Base-by-base conservation (phyloP, 2,797 vertebrate genomes). In the Epinephelus coioides region DNA sequence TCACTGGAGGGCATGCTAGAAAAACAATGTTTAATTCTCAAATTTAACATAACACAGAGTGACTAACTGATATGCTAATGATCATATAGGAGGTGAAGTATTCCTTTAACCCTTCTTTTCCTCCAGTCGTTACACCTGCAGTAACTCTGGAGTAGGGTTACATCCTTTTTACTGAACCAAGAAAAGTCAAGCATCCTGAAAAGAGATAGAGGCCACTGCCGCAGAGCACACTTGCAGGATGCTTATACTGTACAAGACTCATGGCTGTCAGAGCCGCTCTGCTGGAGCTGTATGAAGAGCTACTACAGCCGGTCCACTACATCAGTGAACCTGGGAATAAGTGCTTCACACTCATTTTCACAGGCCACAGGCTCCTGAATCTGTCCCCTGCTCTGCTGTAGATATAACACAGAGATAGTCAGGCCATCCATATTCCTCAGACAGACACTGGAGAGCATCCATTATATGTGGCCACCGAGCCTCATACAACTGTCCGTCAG, bases 311-410 rank as follows among this genome's bases (percentile, higher is more conserved):
- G 54, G 34, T 85, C 79, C 57, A 51, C 81, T 70, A 84, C 84
- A 76, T 73, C 86, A 75, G 78, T 80, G 84, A 89, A 84, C 85
- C 88, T 84, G 88, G 81, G 87, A 92, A 85, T 85, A 86, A 89
- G 80, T 78, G 73, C 78, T 73, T 76, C 89, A 80, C 85, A 64
- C 86, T 86, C 78, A 83, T 86, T 90, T 90, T 88, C 89, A 90
- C 86, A 90, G 89, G 79, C 87, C 88, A 90, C 38, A 74, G 88
- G 75, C 62, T 88, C 71, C 70, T 18, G 78, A 76, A 62, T 83
- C 57, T 64, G 73, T 81, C 78, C 68, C 50, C 78, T 38, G 81
- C 81, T 73, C 79, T 43, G 66, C 81, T 73, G 73, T 73, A 87
- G 81, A 89, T 88, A 60, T 84, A 79, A 83, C 71, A 73, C 40